Conservation (phyloP, 2,888 invertebrate species). For the Drosophila melanosoma region DNA sequence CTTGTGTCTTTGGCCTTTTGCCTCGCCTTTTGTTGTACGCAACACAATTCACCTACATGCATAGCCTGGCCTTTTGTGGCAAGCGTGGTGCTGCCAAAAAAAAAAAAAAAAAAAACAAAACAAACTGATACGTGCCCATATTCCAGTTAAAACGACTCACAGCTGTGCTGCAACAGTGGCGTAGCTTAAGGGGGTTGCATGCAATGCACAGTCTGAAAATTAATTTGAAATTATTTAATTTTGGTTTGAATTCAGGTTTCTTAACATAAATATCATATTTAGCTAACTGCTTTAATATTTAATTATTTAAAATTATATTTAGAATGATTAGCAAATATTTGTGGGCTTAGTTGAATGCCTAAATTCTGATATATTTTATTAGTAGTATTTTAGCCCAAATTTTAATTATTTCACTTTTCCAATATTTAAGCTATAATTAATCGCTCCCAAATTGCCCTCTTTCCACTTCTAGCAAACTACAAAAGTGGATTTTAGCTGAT, state of each 20-base stretch:
- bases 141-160: slow-evolving; percentile 65
- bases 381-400: not conserved
- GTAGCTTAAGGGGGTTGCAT: slow-evolving; percentile 25
- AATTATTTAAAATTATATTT: too few species aligned
- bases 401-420: not conserved
- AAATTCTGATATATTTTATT: not conserved
- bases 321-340: too few species aligned
- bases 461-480: not conserved
- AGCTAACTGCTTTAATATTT: too few species aligned
- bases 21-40: slow-evolving; percentile 56
- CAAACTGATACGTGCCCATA: slow-evolving; percentile 69
- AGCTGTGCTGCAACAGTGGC: slow-evolving; percentile 63
- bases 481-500: not conserved
- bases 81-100: slow-evolving; percentile 67
- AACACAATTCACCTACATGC: slow-evolving; percentile 61
- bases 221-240: not conserved
- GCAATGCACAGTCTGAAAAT: not conserved
- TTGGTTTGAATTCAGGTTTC: not conserved
- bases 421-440: not conserved
- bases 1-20: not conserved
- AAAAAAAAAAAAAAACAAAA: slow-evolving; percentile 4
- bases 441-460: not conserved
- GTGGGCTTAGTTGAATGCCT: too few species aligned
- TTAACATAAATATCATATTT: too few species aligned
- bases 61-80: slow-evolving; percentile 74